phyloP scores from a whole-genome alignment of 2,797 vertebrate species.

The Betta splendens region DNA sequence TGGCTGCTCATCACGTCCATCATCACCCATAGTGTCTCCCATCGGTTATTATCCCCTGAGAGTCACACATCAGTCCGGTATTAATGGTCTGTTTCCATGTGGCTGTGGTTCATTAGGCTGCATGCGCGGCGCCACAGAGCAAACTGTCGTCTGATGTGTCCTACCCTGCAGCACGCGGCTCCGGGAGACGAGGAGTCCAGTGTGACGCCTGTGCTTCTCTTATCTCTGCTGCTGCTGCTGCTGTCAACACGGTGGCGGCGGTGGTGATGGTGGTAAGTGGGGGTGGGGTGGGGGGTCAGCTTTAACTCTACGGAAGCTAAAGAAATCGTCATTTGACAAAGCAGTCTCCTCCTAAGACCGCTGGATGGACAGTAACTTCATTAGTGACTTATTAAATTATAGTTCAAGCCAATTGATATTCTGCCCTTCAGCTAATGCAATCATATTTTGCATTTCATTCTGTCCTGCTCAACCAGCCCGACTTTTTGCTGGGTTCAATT shows the following conservation, averaged over 20 bases:
- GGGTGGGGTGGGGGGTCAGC: not conserved
- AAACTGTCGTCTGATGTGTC: constrained; percentile 49
- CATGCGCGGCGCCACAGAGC: constrained; percentile 32
- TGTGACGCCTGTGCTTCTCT: constrained; percentile 39
- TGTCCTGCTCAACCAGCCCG: constrained; percentile 41
- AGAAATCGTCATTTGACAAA: constrained; percentile 60
- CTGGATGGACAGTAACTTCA: constrained; percentile 78
- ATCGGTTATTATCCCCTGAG: constrained; percentile 42
- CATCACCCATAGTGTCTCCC: constrained; percentile 20
- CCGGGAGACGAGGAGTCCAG: constrained; percentile 52
- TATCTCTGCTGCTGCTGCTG: constrained; percentile 55
- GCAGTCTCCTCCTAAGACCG: constrained; percentile 51
- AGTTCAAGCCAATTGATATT: constrained; percentile 76
- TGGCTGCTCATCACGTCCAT: constrained; percentile 23
- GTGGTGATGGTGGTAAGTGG: too few species aligned
- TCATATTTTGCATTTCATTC: constrained; percentile 72
- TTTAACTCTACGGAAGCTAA: constrained; percentile 37
- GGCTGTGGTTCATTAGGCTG: constrained; percentile 63
- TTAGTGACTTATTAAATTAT: constrained; percentile 79
- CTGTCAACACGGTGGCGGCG: constrained; percentile 55
- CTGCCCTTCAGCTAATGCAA: constrained; percentile 77
- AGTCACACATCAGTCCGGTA: constrained; percentile 47
- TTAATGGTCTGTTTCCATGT: constrained; percentile 65
- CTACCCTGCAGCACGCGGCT: constrained; percentile 41
- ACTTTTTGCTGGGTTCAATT: constrained; percentile 70